Conservation (phyloP, 2,888 invertebrate genomes). For the Tholera decimalis region DNA sequence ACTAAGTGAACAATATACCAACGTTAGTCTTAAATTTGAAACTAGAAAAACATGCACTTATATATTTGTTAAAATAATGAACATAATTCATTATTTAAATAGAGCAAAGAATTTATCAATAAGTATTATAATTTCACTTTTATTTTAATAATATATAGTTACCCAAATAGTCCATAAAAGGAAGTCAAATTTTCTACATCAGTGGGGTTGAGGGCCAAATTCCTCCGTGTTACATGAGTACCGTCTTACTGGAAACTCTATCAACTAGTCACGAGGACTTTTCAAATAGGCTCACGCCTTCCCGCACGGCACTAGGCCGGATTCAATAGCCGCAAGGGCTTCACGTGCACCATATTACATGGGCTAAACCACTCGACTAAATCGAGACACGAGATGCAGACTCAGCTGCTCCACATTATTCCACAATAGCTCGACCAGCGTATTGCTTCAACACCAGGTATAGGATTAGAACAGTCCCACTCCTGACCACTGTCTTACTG, state of each 20-base stretch:
- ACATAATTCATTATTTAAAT: no score
- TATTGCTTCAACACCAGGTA: conserved; percentile 56
- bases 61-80: no score
- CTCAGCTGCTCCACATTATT: conserved; percentile 45
- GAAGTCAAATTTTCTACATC: conserved; percentile 67
- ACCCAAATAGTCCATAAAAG: conserved; percentile 37
- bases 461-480: conserved; percentile 54
- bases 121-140: no score
- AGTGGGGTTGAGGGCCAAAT: conserved; percentile 63
- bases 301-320: conserved; percentile 46
- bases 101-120: no score
- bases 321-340: conserved; percentile 39
- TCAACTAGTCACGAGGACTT: conserved; percentile 43
- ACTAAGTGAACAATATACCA: no score
- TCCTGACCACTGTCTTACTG: conserved; percentile 59
- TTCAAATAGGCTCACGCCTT: conserved; percentile 37
- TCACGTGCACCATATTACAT: conserved; percentile 24
- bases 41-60: no score
- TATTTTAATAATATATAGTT: no score
- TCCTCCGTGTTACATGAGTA: conserved; percentile 59
- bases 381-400: conserved; percentile 49
- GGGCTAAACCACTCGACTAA: conserved; percentile 47
- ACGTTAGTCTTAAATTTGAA: no score
- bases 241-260: conserved; percentile 55
- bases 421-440: conserved; percentile 58